Conservation (phyloP, 2,113 vertebrate genomes). For the Herpailurus yagouaroundi region DNA sequence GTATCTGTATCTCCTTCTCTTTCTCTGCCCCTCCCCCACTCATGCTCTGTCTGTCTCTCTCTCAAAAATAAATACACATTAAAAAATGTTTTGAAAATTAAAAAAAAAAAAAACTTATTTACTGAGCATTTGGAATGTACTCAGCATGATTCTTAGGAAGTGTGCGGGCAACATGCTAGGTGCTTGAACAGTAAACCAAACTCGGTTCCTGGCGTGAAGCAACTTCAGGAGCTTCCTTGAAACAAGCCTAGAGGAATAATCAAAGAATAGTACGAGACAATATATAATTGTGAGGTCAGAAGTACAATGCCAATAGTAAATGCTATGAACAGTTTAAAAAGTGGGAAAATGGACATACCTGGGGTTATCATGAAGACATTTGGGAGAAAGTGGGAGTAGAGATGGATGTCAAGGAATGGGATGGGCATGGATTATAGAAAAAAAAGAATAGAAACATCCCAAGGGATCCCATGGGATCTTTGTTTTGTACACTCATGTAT, state of each 20-base stretch:
- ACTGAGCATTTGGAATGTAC: background rate
- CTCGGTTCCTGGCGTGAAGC: background rate
- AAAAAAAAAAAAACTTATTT: background rate
- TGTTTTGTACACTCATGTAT: background rate
- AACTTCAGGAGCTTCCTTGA: background rate
- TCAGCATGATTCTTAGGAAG: background rate
- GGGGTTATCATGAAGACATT: background rate
- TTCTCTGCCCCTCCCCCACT: no score
- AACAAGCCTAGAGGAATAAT: background rate
- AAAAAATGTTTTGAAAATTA: no score
- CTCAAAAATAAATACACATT: no score
- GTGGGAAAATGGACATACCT: background rate
- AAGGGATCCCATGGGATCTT: background rate
- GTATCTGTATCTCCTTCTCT: no score
- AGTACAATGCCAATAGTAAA: background rate
- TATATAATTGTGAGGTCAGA: background rate
- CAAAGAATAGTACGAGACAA: background rate
- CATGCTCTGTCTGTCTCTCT: no score
- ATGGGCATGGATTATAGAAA: background rate
- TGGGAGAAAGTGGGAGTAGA: background rate
- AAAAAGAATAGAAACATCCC: background rate
- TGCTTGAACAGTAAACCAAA: background rate
- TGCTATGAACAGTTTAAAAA: background rate
- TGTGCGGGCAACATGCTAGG: background rate
- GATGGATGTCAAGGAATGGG: background rate